Percentiles rank a stretch among this genome's conserved stretches.
These are phyloP conservation scores for Tringa solitaria DNA, from an alignment of 2,113 vertebrate genomes.

Conservation along the genomic window DNA sequence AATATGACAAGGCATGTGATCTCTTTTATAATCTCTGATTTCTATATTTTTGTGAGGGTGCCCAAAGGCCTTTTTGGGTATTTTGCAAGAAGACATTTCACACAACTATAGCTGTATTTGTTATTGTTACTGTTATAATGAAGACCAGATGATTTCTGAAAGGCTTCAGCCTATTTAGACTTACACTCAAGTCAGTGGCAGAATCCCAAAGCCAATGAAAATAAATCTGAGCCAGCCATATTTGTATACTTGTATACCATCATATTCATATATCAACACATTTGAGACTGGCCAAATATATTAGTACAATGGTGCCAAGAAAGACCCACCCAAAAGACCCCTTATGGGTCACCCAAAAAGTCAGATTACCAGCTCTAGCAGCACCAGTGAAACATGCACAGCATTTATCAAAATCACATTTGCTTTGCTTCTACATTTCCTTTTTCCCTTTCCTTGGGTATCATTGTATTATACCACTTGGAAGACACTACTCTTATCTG, in stretches of 20 bases:
- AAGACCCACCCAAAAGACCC: neutral
- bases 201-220: neutral
- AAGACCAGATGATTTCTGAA: slow-evolving; percentile 33
- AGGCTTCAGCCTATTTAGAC: neutral
- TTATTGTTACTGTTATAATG: neutral
- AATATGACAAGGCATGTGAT: neutral
- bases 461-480: neutral
- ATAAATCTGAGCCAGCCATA: neutral
- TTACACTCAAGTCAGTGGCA: neutral
- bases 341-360: neutral
- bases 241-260: neutral
- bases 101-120: neutral
- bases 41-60: neutral
- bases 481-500: accelerated
- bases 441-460: neutral
- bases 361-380: neutral
- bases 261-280: neutral
- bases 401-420: neutral
- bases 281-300: neutral
- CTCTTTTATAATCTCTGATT: neutral
- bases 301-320: neutral
- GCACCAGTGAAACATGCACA: neutral
- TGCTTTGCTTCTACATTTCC: neutral
- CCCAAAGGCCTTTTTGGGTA: neutral
- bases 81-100: slow-evolving; percentile 19